Evolutionary conservation across 2,113 vertebrate genomes (phyloP), one percentile per base, ranked within the genome.

Genomic region (Corythoichthys haematopterus): DNA sequence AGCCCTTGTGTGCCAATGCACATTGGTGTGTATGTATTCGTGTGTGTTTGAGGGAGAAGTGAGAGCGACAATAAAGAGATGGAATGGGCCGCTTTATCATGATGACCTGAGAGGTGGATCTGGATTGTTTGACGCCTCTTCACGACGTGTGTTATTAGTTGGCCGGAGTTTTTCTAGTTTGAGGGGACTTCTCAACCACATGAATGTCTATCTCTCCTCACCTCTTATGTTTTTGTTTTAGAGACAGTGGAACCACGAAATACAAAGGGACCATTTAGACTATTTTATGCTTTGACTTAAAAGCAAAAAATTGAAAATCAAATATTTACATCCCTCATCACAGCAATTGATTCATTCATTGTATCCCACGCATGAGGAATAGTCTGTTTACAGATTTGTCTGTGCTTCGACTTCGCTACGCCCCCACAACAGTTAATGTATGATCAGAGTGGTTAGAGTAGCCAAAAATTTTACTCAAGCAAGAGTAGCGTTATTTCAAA

Each of bases 81-180:
- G 37, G 64, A 72, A 71, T 63, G 77, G 83, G 75, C 64, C 65
- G 64, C 68, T 84, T 77, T 80, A 85, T 88, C 86, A 74, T 57
- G 72, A 65, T 74, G 87, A 88, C 88, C 82, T 87, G 80, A 82
- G 89, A 90, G 88, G 90, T 90, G 82, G 75, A 80, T 90, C 87
- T 67, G 71, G 89, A 85, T 86, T 88, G 85, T 88, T 68, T 16
- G 71, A 75, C 66, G 58, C 68, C 45, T 64, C 76, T 68, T 51
- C 82, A 69, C 80, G 80, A 75, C 75, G 80, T 81, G 69, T 81
- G 78, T 83, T 69, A 51, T 3, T n/a, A 61, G 60, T 64, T 65
- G 72, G 61, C 8, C 14, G 64, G 38, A 65, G 56, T 16, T 75
- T 78, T 83, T 20, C 16, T 1, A 61, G 38, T 10, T 61, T 45